These are phyloP conservation scores for Tympanuchus pallidicinctus DNA, from an alignment of 2,113 vertebrate species.

Conservation along the genomic window DNA sequence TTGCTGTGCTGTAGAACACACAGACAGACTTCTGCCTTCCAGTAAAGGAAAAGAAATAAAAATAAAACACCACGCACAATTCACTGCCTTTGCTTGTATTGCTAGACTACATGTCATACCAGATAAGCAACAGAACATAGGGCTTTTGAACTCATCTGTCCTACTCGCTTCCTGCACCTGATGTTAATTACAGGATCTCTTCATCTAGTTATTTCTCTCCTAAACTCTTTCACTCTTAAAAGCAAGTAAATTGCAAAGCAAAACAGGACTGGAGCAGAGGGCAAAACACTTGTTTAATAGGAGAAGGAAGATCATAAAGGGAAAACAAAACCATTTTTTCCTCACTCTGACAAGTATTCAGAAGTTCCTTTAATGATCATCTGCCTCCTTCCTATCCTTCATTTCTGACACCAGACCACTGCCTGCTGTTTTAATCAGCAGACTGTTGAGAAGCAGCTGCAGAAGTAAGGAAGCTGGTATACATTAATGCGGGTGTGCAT, in stretches of 20 bases:
- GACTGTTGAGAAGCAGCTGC: slow-evolving; percentile 57
- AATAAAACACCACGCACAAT: not conserved
- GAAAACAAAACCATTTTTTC: not conserved
- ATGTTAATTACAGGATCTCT: slow-evolving; percentile 64
- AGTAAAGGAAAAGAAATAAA: not conserved
- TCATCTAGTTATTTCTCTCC: not conserved
- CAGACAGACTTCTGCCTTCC: not conserved
- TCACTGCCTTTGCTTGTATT: not conserved
- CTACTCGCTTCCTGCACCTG: slow-evolving; percentile 57
- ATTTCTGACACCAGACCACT: not conserved
- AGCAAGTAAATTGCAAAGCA: not conserved
- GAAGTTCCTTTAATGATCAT: not conserved
- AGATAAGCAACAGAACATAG: slow-evolving; percentile 58
- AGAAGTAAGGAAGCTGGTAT: slow-evolving; percentile 43
- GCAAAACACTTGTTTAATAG: not conserved
- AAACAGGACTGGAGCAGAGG: not conserved
- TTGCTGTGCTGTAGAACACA: slow-evolving; percentile 13
- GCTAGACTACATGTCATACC: slow-evolving; percentile 26
- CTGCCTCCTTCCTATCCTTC: not conserved
- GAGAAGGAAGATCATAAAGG: not conserved
- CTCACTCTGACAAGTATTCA: not conserved
- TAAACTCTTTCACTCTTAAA: slow-evolving; percentile 10
- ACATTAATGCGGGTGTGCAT: not conserved
- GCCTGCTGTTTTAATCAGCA: slow-evolving; percentile 23
- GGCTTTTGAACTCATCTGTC: slow-evolving; percentile 40